Evolutionary conservation across 2,797 vertebrate genomes (phyloP), one percentile per base, ranked within the genome.

Genomic region (Acanthornis magna): DNA sequence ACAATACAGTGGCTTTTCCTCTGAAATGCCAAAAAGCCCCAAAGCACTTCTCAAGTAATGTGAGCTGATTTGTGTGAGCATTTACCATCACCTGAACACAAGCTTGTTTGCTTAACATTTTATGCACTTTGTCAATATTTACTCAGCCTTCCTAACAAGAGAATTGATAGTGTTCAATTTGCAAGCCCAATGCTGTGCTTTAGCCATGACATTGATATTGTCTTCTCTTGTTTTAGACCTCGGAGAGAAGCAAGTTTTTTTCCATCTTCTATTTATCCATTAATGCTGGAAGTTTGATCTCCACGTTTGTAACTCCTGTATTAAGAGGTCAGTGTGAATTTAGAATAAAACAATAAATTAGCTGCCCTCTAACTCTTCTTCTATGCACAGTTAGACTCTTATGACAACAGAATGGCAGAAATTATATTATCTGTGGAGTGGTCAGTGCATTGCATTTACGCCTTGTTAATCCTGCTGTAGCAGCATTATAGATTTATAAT

Each of bases 241-340:
- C 97, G 4, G 98, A 99, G 96, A 98, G 99, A 95, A 98, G 98
- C 96, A 99, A 98, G 89, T 99, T 99, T 97, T 99, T 99, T 98
- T 99, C 99, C 66, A 98, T 99, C 94, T 99, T 99, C 98, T 99
- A 99, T 97, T 98, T 99, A 97, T 98, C 99, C 13, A 99, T 99
- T 97, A 99, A 99, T 47, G 98, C 98, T 71, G 99, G 99, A 86
- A 99, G 99, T 90, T 98, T 99, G 95, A 94, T 99, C 97, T 99
- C 99, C 6, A 99, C 98, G 10, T 95, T 99, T 95, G 97, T 99
- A 89, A 99, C 99, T 29, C 99, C 99, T 40, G 97, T 99, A 57
- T 97, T 99, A 77, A 98, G 99, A 99, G 97, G 99, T 99, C 90
- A 98, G 98, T 95, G 27, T 81, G 92, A 82, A 62, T 95, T 89